Conservation (phyloP, 2,888 invertebrate species). For the Eupithecia centaureata region DNA sequence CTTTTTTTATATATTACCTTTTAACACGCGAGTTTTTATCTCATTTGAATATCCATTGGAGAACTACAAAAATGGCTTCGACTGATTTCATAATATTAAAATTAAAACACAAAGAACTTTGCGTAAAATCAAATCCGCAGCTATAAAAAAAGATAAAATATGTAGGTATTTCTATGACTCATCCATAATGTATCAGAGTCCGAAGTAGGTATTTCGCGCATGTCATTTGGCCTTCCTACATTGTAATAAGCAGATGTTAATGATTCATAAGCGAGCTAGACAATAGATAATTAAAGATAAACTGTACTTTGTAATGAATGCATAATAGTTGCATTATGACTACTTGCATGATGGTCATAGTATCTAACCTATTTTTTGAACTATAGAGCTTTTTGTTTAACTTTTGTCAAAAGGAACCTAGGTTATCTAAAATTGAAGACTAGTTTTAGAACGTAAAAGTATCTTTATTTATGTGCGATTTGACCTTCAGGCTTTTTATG, state of each 20-base stretch:
- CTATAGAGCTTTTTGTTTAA: not conserved
- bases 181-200: not conserved
- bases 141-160: not conserved
- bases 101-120: not conserved
- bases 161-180: not conserved
- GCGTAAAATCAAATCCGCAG: not conserved
- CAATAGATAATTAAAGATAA: slow-evolving; percentile 8
- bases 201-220: not conserved
- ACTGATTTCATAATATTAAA: not conserved
- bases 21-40: not conserved
- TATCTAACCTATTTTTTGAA: not conserved
- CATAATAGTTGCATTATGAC: not conserved
- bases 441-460: not conserved
- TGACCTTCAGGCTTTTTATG: not conserved
- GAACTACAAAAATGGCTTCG: not conserved
- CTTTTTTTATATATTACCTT: not conserved
- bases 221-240: slow-evolving; percentile 1
- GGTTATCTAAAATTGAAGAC: not conserved
- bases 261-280: not conserved
- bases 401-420: not conserved
- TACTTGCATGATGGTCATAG: not conserved
- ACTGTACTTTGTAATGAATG: not conserved
- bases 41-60: not conserved
- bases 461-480: not conserved
- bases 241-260: not conserved